Evolutionary conservation across 2,113 vertebrate genomes (phyloP).

Genomic region (Stomatorhinus ivindoensis): DNA sequence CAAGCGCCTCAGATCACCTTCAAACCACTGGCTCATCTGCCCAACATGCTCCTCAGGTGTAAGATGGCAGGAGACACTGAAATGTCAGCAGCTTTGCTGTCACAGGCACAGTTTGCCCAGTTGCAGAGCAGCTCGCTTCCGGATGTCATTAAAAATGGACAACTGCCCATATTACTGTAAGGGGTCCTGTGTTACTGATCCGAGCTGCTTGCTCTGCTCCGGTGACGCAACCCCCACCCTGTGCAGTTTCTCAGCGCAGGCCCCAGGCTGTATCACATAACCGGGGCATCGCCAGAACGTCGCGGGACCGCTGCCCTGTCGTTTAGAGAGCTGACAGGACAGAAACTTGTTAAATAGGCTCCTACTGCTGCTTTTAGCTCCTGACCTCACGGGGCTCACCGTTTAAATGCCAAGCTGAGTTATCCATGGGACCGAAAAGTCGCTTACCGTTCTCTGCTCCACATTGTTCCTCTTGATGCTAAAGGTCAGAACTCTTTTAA

Average conservation of each 20-base stretch:
- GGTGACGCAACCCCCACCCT: not conserved
- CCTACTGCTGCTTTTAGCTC: not conserved
- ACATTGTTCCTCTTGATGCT: not conserved
- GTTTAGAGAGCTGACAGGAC: not conserved
- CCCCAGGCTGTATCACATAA: not conserved
- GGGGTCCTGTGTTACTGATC: not conserved
- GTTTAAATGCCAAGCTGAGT: conserved; percentile 14
- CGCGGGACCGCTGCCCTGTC: not conserved
- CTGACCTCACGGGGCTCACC: conserved; percentile 10
- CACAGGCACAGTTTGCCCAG: not conserved
- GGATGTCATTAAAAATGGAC: not conserved
- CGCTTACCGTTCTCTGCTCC: not conserved
- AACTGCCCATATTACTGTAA: not conserved
- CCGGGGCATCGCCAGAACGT: not conserved
- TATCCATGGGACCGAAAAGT: not conserved
- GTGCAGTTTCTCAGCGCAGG: not conserved
- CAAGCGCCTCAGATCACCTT: not conserved
- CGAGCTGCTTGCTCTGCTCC: not conserved
- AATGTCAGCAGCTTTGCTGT: not conserved
- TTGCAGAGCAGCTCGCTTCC: not conserved
- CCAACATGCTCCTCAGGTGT: not conserved
- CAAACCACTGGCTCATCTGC: not conserved
- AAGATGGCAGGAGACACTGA: not conserved
- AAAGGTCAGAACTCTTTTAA: not conserved
- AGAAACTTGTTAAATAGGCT: not conserved